Conservation (phyloP, 2,113 vertebrate species). For the Talpa occidentalis region DNA sequence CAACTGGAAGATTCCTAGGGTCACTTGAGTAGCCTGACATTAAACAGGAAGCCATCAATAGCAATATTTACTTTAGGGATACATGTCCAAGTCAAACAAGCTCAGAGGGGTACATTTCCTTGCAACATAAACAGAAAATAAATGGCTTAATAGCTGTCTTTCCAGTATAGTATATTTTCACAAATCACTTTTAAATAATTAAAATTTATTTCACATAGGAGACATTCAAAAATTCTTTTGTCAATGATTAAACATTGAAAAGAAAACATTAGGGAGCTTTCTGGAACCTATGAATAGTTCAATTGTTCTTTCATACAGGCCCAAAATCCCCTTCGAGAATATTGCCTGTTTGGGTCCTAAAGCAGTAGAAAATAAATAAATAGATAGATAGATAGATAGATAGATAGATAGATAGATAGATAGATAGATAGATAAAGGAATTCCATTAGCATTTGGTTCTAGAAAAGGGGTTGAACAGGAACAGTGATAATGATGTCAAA, state of each 20-base stretch:
- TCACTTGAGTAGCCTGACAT: not conserved
- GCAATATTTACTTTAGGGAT: conserved; percentile 57
- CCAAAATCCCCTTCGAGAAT: not conserved
- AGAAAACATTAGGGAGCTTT: not conserved
- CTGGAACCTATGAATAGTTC: not conserved
- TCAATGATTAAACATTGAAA: not conserved
- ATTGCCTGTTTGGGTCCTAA: not conserved
- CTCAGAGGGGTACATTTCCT: conserved; percentile 25
- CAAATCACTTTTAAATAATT: conserved; percentile 13
- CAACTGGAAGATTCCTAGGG: conserved; percentile 22
- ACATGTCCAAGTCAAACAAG: conserved; percentile 28
- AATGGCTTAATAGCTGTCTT: not conserved
- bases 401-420: too few relatives aligned
- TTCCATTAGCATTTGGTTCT: too few relatives aligned
- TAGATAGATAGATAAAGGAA: too few relatives aligned
- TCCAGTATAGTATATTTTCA: not conserved
- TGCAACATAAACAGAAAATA: conserved; percentile 55
- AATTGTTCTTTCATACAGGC: not conserved
- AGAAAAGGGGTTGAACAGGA: not conserved
- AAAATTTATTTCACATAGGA: conserved; percentile 37
- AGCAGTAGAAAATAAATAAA: not conserved
- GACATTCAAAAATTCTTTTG: not conserved
- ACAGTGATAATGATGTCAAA: not conserved
- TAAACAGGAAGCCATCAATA: conserved; percentile 55
- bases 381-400: too few relatives aligned